Base-by-base conservation (phyloP, 2,113 vertebrate species). In the Sporophila hypoxantha region DNA sequence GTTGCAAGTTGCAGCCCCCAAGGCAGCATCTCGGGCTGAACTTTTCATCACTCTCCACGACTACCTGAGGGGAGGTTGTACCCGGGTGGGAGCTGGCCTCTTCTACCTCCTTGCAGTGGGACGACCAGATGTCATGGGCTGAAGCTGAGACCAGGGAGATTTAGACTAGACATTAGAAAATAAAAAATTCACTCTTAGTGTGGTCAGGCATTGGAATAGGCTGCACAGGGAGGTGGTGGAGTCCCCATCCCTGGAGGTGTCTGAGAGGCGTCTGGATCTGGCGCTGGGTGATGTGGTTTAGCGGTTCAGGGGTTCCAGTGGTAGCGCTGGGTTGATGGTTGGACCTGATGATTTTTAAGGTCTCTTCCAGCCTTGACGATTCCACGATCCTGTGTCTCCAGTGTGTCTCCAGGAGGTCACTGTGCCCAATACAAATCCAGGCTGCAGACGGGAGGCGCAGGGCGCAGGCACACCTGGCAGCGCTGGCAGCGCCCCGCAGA, bases 21-120 rank as follows among this genome's bases (percentile, higher is more conserved):
- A 3, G 0, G 64, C 2, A 1, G 21, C 3, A 23, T 4, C 44
- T n/a, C 1, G 0, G 49, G 9, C 12, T 7, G 8, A 55, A 42
- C 11, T 1, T 2, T 25, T 12, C 14, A 41, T 10, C 6, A 12
- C 36, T 36, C 20, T 12, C 52, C 25, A 12, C 4, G 21, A 5
- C 37, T 7, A 5, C 29, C 29, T 6, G 53, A 34, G 21, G 8
- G 12, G 14, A 59, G n/a, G 4, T 1, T 39, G 46, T 6, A 26
- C 4, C 62, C 39, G 25, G n/a, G 9, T 10, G 17, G 60, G n/a
- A 56, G 16, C 27, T 13, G 23, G 29, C 30, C 61, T 46, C 20
- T 30, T 53, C 60, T 25, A 2, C 19, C 37, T 44, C 27, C 26
- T 20, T 30, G 20, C 44, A 46, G 20, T 2, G 46, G 47, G n/a